phyloP scores from a whole-genome alignment of 2,113 vertebrate species.

The Oceanodroma tethys region DNA sequence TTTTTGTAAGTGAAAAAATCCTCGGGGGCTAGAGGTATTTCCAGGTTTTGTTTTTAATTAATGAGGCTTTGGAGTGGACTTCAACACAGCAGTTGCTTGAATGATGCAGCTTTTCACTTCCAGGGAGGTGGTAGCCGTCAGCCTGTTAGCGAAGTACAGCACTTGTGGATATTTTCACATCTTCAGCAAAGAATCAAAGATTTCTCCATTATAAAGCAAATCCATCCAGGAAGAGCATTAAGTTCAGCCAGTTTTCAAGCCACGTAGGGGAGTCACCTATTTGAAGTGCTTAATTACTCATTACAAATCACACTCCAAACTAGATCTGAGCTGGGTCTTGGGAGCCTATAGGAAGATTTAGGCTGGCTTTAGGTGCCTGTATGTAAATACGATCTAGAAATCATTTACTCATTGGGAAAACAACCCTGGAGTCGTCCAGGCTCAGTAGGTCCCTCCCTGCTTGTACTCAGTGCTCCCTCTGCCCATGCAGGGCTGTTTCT shows the following conservation, averaged over 20 bases:
- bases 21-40: neutral
- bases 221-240: neutral
- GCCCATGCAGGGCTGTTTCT: neutral
- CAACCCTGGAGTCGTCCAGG: neutral
- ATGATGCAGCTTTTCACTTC: neutral
- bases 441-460: neutral
- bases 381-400: neutral
- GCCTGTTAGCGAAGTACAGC: neutral
- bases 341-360: neutral
- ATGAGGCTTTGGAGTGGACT: neutral
- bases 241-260: neutral
- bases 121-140: neutral
- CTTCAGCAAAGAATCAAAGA: neutral
- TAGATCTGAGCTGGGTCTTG: neutral
- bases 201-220: neutral
- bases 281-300: neutral
- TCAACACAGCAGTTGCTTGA: neutral
- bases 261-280: rapidly evolving
- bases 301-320: neutral
- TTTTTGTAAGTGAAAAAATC: neutral
- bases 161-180: neutral
- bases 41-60: neutral
- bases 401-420: neutral
- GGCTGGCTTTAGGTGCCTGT: neutral
- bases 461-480: too few relatives aligned